Evolutionary conservation across 2,888 invertebrate species (phyloP), one percentile per base, ranked within the genome.

Genomic region (Caenorhabditis afra): DNA sequence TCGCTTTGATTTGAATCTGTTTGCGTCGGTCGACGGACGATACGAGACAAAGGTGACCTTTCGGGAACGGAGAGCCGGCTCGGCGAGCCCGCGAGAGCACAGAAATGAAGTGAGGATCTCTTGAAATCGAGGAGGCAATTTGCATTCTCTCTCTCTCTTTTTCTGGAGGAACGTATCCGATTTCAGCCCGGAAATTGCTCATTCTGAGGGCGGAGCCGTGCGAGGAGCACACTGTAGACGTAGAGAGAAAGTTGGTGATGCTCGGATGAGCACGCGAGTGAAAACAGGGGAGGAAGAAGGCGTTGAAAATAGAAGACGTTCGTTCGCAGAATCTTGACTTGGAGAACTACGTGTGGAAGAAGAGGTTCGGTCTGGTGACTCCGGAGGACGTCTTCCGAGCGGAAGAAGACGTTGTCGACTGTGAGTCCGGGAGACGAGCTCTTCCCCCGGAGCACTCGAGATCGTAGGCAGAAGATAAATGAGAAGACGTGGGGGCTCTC

Each of bases 151-250:
- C n/a, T n/a, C n/a, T n/a, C n/a, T n/a, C n/a, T n/a, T n/a, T 29
- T 29, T 29, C 29, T 61, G 37, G 62, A 70, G 59, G 44, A 62
- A 55, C 61, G 41, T 71, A 62, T 71, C 71, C 37, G 49, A 71
- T 71, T 64, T 57, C 71, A 62, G 16, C 37, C 71, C 52, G 71
- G 71, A 71, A 71, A 71, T 71, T 71, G 71, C 71, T 47, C 57
- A 71, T 71, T 55, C 7, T 12, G 39, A n/a, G 58, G 61, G 67
- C 55, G 67, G 61, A 50, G 67, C 12, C 39, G 16, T n/a, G n/a
- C 11, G 50, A 18, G 12, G 47, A 12, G 45, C 52, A 47, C 14
- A 23, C 3, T 44, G 37, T 18, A 57, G 64, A 23, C 20, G 22
- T 41, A 55, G 45, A 20, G 12, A 29, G 12, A 44, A 22, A 58